Evolutionary conservation across 2,888 invertebrate species (phyloP).

Genomic region (Galeruca laticollis): DNA sequence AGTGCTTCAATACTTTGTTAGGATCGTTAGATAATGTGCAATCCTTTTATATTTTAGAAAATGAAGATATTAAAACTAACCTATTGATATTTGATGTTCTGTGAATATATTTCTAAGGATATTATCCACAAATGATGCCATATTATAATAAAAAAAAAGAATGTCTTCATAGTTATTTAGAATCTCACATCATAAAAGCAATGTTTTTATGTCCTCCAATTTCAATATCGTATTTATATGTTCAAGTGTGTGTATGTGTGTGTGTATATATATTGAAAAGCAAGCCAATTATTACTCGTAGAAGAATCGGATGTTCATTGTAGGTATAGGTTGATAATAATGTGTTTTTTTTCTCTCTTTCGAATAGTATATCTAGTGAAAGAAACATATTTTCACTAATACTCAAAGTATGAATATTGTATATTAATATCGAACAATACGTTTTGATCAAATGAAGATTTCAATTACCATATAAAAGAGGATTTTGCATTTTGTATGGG

Average conservation of each 20-base stretch:
- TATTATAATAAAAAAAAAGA: not conserved
- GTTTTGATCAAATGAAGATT: not conserved
- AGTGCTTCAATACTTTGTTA: too few relatives aligned
- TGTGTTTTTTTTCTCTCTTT: not conserved
- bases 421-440: not conserved
- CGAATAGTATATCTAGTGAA: not conserved
- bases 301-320: not conserved
- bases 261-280: not conserved
- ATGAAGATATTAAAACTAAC: conserved; percentile 6
- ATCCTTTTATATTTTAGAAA: conserved; percentile 2
- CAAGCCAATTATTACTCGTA: not conserved
- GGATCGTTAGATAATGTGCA: too few relatives aligned
- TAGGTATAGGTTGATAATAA: not conserved
- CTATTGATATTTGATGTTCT: not conserved
- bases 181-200: conserved; percentile 9
- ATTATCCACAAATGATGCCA: conserved; percentile 8
- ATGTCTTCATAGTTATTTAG: conserved; percentile 6
- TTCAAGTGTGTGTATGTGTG: conserved; percentile 2
- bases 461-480: too few relatives aligned
- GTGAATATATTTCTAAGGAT: conserved; percentile 5
- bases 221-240: not conserved
- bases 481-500: too few relatives aligned
- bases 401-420: not conserved
- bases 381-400: conserved; percentile 5
- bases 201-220: conserved; percentile 7